Conservation (phyloP, 2,113 vertebrate species). For the Vulpes ferrilata region DNA sequence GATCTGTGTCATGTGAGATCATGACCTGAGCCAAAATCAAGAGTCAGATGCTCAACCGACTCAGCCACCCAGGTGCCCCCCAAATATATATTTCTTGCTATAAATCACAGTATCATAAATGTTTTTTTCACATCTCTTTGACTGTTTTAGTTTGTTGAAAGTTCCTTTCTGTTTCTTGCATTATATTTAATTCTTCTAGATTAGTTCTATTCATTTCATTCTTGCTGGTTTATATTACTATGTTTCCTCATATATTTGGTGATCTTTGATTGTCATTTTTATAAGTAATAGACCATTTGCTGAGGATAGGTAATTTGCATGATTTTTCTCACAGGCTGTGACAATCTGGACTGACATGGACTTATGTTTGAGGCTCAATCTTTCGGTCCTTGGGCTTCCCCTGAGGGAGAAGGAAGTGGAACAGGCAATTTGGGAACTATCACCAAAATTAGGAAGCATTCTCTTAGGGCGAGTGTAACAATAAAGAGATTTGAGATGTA, state of each 20-base stretch:
- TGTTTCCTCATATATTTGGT: conserved; percentile 5
- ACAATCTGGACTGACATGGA: background rate
- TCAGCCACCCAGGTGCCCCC: no score
- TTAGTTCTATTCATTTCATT: conserved; percentile 8
- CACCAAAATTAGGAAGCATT: background rate
- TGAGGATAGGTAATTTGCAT: background rate
- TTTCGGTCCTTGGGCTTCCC: background rate
- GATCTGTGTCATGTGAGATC: no score
- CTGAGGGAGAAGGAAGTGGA: background rate
- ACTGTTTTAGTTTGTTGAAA: background rate
- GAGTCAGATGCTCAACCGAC: no score
- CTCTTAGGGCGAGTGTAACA: background rate
- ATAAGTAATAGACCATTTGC: background rate
- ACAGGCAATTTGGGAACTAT: background rate
- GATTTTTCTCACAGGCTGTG: background rate
- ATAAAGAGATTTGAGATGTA: background rate
- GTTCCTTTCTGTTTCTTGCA: conserved; percentile 17
- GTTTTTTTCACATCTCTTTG: conserved; percentile 18
- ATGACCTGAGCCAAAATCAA: no score
- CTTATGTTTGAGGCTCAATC: background rate
- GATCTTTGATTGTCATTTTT: background rate
- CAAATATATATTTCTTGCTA: background rate
- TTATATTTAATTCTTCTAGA: conserved; percentile 22
- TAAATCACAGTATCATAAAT: background rate
- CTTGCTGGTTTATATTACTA: background rate